phyloP scores from a whole-genome alignment of 2,888 invertebrate species.

The Oligia strigilis region DNA sequence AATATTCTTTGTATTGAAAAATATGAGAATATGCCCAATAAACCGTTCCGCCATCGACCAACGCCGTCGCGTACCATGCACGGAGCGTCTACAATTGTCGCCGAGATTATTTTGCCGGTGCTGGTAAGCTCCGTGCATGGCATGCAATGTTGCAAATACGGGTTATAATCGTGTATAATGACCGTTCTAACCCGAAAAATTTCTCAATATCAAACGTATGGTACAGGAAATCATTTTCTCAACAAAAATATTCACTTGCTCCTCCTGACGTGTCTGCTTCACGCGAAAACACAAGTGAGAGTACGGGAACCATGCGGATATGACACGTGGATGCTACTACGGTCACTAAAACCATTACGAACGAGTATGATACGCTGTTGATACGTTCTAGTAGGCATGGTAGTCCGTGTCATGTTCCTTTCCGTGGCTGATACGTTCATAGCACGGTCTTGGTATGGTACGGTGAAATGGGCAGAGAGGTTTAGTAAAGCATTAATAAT shows the following conservation, averaged over 20 bases:
- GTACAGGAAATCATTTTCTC: too few relatives aligned
- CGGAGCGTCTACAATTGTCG: too few relatives aligned
- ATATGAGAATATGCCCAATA: neutral
- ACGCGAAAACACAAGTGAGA: neutral
- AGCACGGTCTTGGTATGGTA: neutral
- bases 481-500: conserved; percentile 39
- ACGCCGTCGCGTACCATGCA: too few relatives aligned
- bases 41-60: neutral
- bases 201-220: too few relatives aligned
- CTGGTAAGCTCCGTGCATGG: neutral
- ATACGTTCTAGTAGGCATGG: neutral
- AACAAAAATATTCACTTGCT: too few relatives aligned
- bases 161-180: neutral
- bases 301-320: neutral
- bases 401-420: neutral
- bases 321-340: neutral
- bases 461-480: neutral
- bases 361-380: neutral
- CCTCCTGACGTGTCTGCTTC: neutral
- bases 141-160: neutral
- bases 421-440: neutral
- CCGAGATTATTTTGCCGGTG: neutral
- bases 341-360: neutral
- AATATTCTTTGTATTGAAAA: neutral
- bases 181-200: too few relatives aligned